Evolutionary conservation across 2,888 invertebrate species (phyloP), one percentile per base, ranked within the genome.

Genomic region (Lypha dubia): DNA sequence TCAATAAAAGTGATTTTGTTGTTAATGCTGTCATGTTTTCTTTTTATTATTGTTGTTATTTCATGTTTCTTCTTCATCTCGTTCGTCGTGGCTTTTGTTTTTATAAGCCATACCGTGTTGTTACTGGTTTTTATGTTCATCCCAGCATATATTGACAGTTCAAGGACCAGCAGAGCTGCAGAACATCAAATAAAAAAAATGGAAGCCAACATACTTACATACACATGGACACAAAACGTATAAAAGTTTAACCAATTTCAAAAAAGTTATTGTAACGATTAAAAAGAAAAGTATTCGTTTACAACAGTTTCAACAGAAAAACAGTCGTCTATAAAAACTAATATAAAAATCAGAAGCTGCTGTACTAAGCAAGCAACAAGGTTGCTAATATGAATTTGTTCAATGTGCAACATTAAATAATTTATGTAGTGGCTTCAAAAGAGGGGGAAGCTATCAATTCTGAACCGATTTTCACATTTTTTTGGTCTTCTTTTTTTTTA

Each of bases 81-180:
- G 44, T 60, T 70, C 53, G 46, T 67, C 68, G 46, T 62, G 58
- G 63, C 79, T 79, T 73, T 77, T 83, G 63, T 82, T 79, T 60
- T 83, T 60, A 68, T 75, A 70, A 53, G 53, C 62, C 24, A 53
- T 62, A 44, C 68, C 28, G 32, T 77, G 74, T 79, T 74, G 81
- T 86, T 83, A 84, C 81, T 83, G 84, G 76, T 83, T 86, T 75
- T 79, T 84, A 80, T 86, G 76, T 77, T 74, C 81, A 83, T 68
- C 82, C 76, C 83, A 63, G 79, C 77, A 79, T 80, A 85, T 88
- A 87, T 87, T 88, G 88, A 89, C 90, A 88, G 90, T 90, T 90
- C 90, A 90, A 90, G 90, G 90, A 90, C 90, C 90, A 90, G 89
- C 74, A 71, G 75, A 75, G 74, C 90, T 89, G 76, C 82, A 71